These are phyloP conservation scores for Pipistrellus kuhlii DNA, from an alignment of 2,797 vertebrate genomes.

Conservation along the genomic window DNA sequence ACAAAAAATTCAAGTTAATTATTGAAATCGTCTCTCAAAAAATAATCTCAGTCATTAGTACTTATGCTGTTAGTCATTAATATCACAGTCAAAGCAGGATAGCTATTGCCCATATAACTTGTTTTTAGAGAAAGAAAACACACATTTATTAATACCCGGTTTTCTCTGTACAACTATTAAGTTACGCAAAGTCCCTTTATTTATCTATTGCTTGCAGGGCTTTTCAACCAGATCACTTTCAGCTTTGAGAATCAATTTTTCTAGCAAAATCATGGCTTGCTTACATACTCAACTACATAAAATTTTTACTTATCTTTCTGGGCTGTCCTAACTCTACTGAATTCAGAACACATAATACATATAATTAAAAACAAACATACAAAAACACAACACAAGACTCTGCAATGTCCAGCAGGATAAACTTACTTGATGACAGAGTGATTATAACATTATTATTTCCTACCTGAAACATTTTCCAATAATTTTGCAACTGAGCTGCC, in stretches of 20 bases:
- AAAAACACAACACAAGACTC: neutral
- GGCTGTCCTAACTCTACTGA: slow-evolving; percentile 49
- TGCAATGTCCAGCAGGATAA: slow-evolving; percentile 8
- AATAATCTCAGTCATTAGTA: neutral
- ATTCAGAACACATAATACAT: slow-evolving; percentile 12
- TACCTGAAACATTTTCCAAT: slow-evolving; percentile 37
- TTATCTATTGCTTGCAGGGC: slow-evolving; percentile 33
- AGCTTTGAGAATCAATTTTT: slow-evolving; percentile 72
- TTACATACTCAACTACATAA: slow-evolving; percentile 18
- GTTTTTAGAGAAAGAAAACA: slow-evolving; percentile 24
- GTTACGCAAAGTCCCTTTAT: neutral
- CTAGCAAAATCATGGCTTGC: slow-evolving; percentile 7
- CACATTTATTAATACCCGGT: neutral
- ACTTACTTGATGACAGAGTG: neutral
- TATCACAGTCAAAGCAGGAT: neutral
- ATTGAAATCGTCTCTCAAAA: slow-evolving; percentile 27
- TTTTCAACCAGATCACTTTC: slow-evolving; percentile 50
- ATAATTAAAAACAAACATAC: slow-evolving; percentile 29
- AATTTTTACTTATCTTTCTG: slow-evolving; percentile 25
- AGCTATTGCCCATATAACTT: neutral
- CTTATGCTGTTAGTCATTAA: neutral
- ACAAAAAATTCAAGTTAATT: slow-evolving; percentile 17
- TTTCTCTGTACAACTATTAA: slow-evolving; percentile 4
- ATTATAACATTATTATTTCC: slow-evolving; percentile 23
- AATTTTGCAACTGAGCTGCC: slow-evolving; percentile 38